Evolutionary conservation across 1,140 invertebrate species (phyloP).

Genomic region (Drosophila serrata): DNA sequence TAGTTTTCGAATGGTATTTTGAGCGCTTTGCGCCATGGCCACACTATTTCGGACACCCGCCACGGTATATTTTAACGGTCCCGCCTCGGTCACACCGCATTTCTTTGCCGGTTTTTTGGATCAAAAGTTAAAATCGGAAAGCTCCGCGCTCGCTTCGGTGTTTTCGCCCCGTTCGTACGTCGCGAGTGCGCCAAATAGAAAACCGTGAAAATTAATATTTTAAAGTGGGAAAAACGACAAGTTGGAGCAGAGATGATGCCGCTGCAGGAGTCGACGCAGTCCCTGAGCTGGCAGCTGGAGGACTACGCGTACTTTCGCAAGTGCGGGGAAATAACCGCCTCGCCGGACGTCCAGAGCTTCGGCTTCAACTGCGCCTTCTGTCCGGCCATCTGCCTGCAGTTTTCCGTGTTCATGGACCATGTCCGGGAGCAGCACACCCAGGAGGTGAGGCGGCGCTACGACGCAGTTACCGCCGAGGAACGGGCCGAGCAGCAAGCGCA

Average conservation of each 20-base stretch:
- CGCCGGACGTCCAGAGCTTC: constrained; percentile 76
- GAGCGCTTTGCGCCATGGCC: background rate
- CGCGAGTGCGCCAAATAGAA: constrained; percentile 36
- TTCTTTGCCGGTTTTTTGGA: constrained; percentile 44
- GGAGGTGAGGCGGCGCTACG: constrained; percentile 68
- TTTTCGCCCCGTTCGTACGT: constrained; percentile 7
- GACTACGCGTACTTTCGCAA: constrained; percentile 76
- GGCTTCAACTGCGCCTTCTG: constrained; percentile 81
- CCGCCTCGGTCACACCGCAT: constrained; percentile 10
- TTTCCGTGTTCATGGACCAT: constrained; percentile 76
- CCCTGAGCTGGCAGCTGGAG: constrained; percentile 69
- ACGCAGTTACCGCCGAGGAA: constrained; percentile 33
- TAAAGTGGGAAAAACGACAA: background rate
- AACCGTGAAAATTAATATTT: constrained; percentile 5
- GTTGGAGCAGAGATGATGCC: constrained; percentile 47
- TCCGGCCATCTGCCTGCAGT: constrained; percentile 77
- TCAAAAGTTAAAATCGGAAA: constrained; percentile 23
- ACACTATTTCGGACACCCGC: background rate
- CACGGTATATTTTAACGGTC: background rate
- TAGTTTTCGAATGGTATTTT: background rate
- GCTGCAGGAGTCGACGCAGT: constrained; percentile 53
- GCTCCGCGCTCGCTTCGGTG: constrained; percentile 10
- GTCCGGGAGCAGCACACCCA: constrained; percentile 71
- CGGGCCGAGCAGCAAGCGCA: constrained; percentile 59
- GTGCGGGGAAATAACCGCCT: constrained; percentile 79